A percentile compares a stretch with the other conserved stretches of the same genome.
Evolutionary conservation across 2,797 vertebrate genomes (phyloP).

Genomic region (Falco columbarius): DNA sequence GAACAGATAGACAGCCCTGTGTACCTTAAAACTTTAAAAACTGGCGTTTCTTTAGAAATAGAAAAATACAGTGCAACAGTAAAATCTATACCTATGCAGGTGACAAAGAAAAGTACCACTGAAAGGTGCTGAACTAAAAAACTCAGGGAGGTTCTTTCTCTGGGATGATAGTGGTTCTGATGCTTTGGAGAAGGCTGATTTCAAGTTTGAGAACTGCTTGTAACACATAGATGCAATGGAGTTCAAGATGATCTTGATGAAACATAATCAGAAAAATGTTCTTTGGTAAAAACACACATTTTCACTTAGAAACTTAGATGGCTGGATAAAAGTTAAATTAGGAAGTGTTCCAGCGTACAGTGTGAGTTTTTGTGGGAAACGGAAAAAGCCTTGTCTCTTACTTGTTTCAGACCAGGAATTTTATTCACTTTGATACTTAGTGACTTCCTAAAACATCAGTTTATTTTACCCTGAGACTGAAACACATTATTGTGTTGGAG

Average conservation of each 20-base stretch:
- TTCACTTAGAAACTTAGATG: not conserved
- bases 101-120: not conserved
- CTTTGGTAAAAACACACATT: not conserved
- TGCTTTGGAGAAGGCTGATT: not conserved
- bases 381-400: not conserved
- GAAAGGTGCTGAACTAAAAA: not conserved
- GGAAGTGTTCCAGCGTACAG: not conserved
- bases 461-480: not conserved
- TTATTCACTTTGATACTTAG: not conserved
- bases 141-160: not conserved
- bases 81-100: not conserved
- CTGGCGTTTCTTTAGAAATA: not conserved
- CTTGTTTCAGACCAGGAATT: not conserved
- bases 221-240: not conserved
- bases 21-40: not conserved
- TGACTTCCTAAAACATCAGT: not conserved
- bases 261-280: not conserved
- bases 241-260: not conserved
- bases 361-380: not conserved
- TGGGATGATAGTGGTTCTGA: not conserved
- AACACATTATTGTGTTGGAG: not conserved
- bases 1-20: not conserved
- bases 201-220: not conserved
- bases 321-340: not conserved
- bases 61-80: not conserved